Evolutionary conservation across 2,113 vertebrate species (phyloP).

Genomic region (Turdus rufiventris): DNA sequence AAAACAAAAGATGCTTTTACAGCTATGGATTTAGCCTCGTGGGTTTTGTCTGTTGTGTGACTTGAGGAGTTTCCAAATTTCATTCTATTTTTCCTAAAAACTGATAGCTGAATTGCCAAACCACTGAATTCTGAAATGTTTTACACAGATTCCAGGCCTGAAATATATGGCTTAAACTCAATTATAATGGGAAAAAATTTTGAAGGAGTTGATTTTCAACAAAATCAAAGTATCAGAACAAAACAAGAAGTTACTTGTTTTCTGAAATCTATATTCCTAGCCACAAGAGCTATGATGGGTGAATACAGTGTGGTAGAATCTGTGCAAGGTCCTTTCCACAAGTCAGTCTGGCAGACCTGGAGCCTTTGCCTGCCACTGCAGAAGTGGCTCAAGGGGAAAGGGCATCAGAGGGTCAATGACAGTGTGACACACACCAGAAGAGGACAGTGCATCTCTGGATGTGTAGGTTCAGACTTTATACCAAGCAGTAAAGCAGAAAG

Average conservation of each 20-base stretch:
- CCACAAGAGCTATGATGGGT: background rate
- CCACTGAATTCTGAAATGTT: background rate
- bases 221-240: background rate
- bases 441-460: background rate
- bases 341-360: background rate
- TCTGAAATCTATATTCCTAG: background rate
- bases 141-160: background rate
- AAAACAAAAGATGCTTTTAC: background rate
- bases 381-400: background rate
- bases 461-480: background rate
- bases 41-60: background rate
- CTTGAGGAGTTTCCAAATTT: background rate
- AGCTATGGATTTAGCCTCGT: background rate
- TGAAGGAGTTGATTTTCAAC: background rate
- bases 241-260: background rate
- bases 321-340: background rate
- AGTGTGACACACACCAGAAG: background rate
- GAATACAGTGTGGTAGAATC: background rate
- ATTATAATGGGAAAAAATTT: background rate
- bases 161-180: background rate
- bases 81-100: background rate
- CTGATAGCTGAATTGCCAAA: slow-evolving; percentile 1
- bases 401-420: background rate
- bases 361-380: background rate
- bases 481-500: background rate